Evolutionary conservation across 2,888 invertebrate genomes (phyloP), one percentile per base, ranked within the genome.

Genomic region (Bimastos eiseni): DNA sequence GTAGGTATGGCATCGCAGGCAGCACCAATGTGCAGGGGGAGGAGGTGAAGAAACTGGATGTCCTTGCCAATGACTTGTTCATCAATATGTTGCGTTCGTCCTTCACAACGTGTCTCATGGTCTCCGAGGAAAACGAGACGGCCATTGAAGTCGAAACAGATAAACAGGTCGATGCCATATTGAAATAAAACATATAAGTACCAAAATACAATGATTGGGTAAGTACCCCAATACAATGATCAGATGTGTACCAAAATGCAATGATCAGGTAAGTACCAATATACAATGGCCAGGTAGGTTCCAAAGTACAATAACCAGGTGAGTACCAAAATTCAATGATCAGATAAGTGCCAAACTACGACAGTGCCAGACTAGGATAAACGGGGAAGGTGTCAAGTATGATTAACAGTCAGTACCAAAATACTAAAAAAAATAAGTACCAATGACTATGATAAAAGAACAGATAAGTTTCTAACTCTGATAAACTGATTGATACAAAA

Each of bases 61-160:
- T 99, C 0, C 95, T 99, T 37, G 97, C 98, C 93, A 99, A 99
- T 95, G 99, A 99, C 94, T 96, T 99, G 89, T 99, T 99, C 95
- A 97, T 99, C 94, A 99, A 99, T 95, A 98, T 99, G 98, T 96
- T 99, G 86, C 97, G 97, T 93, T 98, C 98, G 0, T 99, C 99
- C 0, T 99, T 97, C 95, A 97, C 98, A 13, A 97, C 98, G 1
- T 98, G 98, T 93, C 95, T 98, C 30, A 96, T 99, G 93, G 98
- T 99, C 13, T 98, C 98, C 0, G 99, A 99, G 95, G 99, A 99
- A 95, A 98, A 99, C 95, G 97, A 98, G 92, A 96, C 97, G 30
- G 97, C 97, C 30, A 98, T 99, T 93, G 97, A 98, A 96, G 97
- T 98, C 34, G 98, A 99, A 94, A 96, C 96, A 0, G 98, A 98